Base-by-base conservation (phyloP, 92 coral and sea anemone species). In the Epizoanthus scotinus region DNA sequence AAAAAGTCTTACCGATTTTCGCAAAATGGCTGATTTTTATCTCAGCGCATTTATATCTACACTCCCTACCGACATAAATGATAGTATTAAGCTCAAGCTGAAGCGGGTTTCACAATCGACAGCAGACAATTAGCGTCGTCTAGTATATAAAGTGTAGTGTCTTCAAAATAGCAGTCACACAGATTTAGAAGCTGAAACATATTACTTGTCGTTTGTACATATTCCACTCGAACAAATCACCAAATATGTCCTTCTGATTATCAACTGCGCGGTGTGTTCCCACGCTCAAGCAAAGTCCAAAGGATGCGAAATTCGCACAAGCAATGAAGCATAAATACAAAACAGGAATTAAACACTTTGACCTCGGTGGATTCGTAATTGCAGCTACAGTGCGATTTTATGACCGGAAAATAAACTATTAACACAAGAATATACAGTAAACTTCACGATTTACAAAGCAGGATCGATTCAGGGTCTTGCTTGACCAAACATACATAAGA, bases 281-380 rank as follows among this genome's bases (percentile, higher is more conserved):
- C 68, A 75, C 68, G 81, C 68, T 31, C 19, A 40, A 38, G 31
- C n/a, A 25, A 20, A 15, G 58, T 8, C 40, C 79, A 21, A 28
- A 71, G 56, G 74, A 69, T 40, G 44, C 56, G 19, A 10, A 69
- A 69, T 44, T 71, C 27, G 13, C 60, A 14, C 78, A n/a, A 21
- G 29, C 17, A 24, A 36, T 26, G 36, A n/a, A 7, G n/a, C n/a
- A n/a, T 15, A n/a, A 7, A 0, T 67, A 67, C 36, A 50, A 34
- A n/a, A 36, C 9, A n/a, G 27, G 58, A 31, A 53, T 26, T 54
- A 52, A 27, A 55, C 78, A 53, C 64, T 26, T 25, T 53, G 12
- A 74, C 31, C 24, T 31, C 19, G 36, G 38, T 22, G 2, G 5
- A 56, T 74, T 74, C 67, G 67, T 58, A 60, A 40, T 75, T 18